These are phyloP conservation scores for Myathropa florea DNA, from an alignment of 2,888 invertebrate genomes.

Conservation along the genomic window DNA sequence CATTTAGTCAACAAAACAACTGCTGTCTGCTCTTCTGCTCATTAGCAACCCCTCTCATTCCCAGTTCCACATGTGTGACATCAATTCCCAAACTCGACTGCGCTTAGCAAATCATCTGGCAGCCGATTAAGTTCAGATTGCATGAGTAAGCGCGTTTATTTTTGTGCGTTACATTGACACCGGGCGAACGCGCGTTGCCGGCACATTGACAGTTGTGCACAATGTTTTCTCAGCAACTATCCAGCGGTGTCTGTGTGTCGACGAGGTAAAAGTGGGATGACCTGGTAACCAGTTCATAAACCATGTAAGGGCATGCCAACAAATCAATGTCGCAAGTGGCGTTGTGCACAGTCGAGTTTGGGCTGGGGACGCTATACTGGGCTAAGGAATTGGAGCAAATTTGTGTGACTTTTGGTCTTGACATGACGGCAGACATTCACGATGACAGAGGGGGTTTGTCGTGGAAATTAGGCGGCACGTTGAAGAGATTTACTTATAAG, in stretches of 20 bases:
- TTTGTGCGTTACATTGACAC: neutral
- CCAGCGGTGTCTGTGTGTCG: neutral
- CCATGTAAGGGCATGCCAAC: slow-evolving; percentile 1
- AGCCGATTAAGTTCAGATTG: neutral
- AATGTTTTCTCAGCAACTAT: neutral
- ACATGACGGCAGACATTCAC: neutral
- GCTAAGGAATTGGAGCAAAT: neutral
- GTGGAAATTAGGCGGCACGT: neutral
- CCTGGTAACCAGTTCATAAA: slow-evolving; percentile 8
- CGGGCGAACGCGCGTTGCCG: neutral
- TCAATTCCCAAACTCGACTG: neutral
- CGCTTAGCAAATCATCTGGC: neutral
- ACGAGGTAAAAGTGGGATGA: slow-evolving; percentile 23
- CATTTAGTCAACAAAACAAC: neutral
- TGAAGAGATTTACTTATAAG: neutral
- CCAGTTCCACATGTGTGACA: neutral
- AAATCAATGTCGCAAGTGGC: slow-evolving; percentile 5
- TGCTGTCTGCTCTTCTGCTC: neutral
- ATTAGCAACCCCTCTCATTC: neutral
- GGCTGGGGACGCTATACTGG: neutral
- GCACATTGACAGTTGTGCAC: neutral
- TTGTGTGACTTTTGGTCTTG: neutral
- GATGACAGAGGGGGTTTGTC: neutral
- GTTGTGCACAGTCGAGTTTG: neutral
- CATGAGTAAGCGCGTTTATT: neutral